These are phyloP conservation scores for mouse (Mus musculus) DNA, from an alignment of 2,113 vertebrate genomes.

Conservation along the genomic window DNA sequence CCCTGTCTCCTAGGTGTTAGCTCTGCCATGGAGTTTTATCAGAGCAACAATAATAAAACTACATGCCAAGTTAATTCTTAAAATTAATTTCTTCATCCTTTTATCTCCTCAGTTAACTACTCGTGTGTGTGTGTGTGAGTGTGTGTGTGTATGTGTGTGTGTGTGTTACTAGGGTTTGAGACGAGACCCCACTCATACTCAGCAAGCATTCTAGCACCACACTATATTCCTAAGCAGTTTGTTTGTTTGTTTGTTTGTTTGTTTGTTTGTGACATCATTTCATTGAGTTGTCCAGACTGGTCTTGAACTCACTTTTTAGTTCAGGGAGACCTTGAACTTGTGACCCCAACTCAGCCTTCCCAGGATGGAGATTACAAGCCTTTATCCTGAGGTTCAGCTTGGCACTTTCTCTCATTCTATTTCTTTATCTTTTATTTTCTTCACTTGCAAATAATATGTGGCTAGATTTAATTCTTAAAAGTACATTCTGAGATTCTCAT, in stretches of 20 bases:
- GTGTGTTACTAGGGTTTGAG: background rate
- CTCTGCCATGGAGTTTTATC: background rate
- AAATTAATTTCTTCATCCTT: background rate
- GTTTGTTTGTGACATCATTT: background rate
- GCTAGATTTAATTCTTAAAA: background rate
- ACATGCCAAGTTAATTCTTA: background rate
- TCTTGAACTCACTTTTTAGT: background rate
- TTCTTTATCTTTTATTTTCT: background rate
- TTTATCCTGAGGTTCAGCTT: background rate
- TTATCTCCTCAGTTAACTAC: background rate
- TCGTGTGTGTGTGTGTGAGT: background rate
- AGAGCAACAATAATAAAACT: background rate
- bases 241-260: background rate
- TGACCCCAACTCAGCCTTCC: background rate
- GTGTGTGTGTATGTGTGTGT: background rate
- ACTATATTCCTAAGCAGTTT: background rate
- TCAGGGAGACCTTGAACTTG: background rate
- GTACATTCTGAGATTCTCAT: background rate
- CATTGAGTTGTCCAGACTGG: background rate
- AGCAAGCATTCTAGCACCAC: background rate
- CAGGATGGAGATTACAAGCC: background rate
- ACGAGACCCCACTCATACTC: background rate
- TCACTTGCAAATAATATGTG: background rate
- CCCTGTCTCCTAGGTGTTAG: background rate
- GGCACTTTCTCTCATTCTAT: background rate